These are phyloP conservation scores for Drosophila melanosoma DNA, from an alignment of 2,888 invertebrate species.

Conservation along the genomic window DNA sequence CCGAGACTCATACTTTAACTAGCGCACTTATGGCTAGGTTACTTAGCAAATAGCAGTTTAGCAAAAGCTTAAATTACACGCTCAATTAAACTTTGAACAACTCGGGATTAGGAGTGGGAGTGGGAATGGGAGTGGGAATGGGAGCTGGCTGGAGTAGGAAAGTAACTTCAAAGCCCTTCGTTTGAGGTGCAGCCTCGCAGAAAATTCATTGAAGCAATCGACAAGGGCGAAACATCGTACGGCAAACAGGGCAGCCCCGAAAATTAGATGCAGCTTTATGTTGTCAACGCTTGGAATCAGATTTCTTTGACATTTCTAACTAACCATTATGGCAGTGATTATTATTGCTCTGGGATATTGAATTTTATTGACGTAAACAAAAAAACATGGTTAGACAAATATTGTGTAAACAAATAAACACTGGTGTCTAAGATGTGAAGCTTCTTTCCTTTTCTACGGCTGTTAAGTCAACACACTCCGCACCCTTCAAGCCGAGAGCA, in stretches of 20 bases:
- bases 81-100: slow-evolving; percentile 78
- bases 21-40: slow-evolving; percentile 45
- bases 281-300: background rate
- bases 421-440: slow-evolving; percentile 2
- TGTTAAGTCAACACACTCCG: slow-evolving; percentile 19
- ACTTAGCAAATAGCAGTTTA: slow-evolving; percentile 73
- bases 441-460: background rate
- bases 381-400: slow-evolving; percentile 43
- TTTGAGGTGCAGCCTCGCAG: slow-evolving; percentile 78
- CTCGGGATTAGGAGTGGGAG: too few relatives aligned
- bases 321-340: slow-evolving; percentile 38
- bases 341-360: slow-evolving; percentile 47
- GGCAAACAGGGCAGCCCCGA: background rate
- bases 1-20: slow-evolving; percentile 35
- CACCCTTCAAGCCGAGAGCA: background rate
- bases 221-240: slow-evolving; percentile 28
- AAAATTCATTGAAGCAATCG: slow-evolving; percentile 67
- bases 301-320: background rate
- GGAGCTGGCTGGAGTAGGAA: slow-evolving; percentile 29
- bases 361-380: slow-evolving; percentile 64
- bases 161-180: slow-evolving; percentile 74
- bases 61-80: slow-evolving; percentile 78
- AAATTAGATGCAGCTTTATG: slow-evolving; percentile 28
- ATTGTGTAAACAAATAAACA: slow-evolving; percentile 52
- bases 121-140: background rate